These are phyloP conservation scores for Nebria salina DNA, from an alignment of 2,888 invertebrate genomes.

Conservation along the genomic window DNA sequence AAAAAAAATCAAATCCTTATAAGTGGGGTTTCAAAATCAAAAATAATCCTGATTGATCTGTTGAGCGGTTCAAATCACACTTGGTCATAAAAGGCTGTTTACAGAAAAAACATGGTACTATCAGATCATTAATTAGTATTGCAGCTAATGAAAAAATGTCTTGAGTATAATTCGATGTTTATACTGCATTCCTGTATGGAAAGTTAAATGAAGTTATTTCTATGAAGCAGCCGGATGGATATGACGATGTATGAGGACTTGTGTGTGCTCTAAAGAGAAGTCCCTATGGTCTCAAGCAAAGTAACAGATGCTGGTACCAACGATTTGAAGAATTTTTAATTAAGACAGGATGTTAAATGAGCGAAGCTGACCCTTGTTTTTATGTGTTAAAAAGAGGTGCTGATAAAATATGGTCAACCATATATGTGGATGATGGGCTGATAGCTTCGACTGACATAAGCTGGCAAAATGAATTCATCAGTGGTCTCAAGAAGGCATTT, in stretches of 20 bases:
- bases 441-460: no score
- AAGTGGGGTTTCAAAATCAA: constrained; percentile 53
- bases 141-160: constrained; percentile 48
- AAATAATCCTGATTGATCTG: constrained; percentile 45
- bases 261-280: constrained; percentile 56
- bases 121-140: constrained; percentile 46
- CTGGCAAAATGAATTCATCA: constrained; percentile 36
- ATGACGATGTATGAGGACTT: constrained; percentile 51
- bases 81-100: no score
- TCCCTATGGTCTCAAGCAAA: constrained; percentile 53
- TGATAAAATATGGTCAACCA: constrained; percentile 39
- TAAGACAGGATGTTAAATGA: constrained; percentile 51
- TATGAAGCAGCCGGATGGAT: constrained; percentile 57
- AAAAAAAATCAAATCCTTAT: constrained; percentile 49
- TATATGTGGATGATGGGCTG: constrained; percentile 56
- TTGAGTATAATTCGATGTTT: constrained; percentile 38
- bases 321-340: constrained; percentile 52
- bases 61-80: no score
- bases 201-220: constrained; percentile 53
- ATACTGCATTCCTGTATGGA: constrained; percentile 52
- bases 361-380: constrained; percentile 20
- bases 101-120: no score
- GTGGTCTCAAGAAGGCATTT: constrained; percentile 44
- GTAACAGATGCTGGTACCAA: constrained; percentile 57
- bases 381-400: no score